phyloP scores from a whole-genome alignment of 1,140 invertebrate species.

The Helicoverpa zea region DNA sequence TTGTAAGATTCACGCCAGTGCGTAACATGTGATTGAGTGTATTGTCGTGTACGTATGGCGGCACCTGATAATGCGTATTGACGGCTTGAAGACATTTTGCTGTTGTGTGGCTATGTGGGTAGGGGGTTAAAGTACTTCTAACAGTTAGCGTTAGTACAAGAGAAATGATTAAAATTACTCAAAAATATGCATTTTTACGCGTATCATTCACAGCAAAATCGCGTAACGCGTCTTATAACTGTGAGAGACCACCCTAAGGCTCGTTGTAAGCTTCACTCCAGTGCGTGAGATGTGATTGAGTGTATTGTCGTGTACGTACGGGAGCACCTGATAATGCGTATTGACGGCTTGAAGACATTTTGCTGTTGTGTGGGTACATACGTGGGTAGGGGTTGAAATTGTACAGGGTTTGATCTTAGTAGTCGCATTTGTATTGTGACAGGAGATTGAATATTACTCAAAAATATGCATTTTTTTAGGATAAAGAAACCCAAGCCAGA shows the following conservation, averaged over 20 bases:
- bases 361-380: neutral
- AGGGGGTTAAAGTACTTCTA: too few relatives aligned
- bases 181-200: too few relatives aligned
- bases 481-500: too few relatives aligned
- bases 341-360: constrained; percentile 17
- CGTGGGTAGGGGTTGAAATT: neutral
- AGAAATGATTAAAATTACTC: too few relatives aligned
- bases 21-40: constrained; percentile 30
- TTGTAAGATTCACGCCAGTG: neutral
- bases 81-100: constrained; percentile 14
- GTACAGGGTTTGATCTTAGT: neutral
- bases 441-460: too few relatives aligned
- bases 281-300: constrained; percentile 17
- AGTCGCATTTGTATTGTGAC: too few relatives aligned
- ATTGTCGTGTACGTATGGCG: neutral
- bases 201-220: too few relatives aligned
- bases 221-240: too few relatives aligned
- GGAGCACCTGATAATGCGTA: neutral
- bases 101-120: neutral
- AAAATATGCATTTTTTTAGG: too few relatives aligned
- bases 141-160: too few relatives aligned
- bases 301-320: constrained; percentile 19
- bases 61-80: constrained; percentile 4
- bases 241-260: neutral
- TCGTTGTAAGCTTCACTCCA: neutral